Conservation (phyloP, 2,113 vertebrate species). For the Axis porcinus region DNA sequence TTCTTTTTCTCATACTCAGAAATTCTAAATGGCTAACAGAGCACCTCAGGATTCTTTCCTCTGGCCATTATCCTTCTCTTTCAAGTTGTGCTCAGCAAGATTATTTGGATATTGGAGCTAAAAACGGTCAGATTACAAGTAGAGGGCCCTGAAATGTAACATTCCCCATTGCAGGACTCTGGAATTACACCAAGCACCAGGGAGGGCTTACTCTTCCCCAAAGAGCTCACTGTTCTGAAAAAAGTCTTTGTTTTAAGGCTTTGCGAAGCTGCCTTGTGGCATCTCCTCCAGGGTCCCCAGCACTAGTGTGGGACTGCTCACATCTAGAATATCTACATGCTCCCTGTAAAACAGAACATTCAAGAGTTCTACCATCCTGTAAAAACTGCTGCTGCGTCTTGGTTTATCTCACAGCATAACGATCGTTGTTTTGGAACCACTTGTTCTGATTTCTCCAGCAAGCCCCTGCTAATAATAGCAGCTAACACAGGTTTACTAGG, state of each 20-base stretch:
- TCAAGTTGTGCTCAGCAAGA: constrained; percentile 37
- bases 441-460: neutral
- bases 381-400: neutral
- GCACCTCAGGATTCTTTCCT: constrained; percentile 30
- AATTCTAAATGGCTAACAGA: constrained; percentile 55
- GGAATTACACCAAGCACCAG: constrained; percentile 53
- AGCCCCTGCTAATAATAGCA: neutral
- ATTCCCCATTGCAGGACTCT: constrained; percentile 67
- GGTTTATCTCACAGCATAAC: neutral
- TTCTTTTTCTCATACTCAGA: constrained; percentile 7
- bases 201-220: constrained; percentile 62
- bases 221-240: constrained; percentile 59
- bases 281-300: constrained; percentile 21
- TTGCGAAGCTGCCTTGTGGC: neutral
- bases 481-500: neutral
- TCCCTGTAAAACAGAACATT: neutral
- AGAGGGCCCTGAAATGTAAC: constrained; percentile 68
- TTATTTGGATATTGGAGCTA: constrained; percentile 65
- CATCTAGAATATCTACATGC: neutral
- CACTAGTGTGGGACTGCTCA: constrained; percentile 6
- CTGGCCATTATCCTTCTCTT: constrained; percentile 43
- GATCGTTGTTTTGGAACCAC: neutral
- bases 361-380: neutral
- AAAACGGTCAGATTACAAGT: constrained; percentile 57
- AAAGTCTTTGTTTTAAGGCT: constrained; percentile 68